Evolutionary conservation across 1,140 invertebrate genomes (phyloP), one percentile per base, ranked within the genome.

Genomic region (Drosophila sturtevanti): DNA sequence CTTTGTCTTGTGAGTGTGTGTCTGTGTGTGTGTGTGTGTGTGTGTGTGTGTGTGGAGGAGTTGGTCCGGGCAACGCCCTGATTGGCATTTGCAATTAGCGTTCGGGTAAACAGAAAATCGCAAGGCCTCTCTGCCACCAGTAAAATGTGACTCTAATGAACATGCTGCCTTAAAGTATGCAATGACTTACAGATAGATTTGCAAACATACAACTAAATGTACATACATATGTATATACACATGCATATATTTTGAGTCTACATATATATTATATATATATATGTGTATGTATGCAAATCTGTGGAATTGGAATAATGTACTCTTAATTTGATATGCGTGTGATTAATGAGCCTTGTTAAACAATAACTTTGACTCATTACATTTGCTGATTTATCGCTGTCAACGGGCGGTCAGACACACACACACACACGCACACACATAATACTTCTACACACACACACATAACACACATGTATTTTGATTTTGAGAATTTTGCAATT

Each of bases 41-140:
- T n/a, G n/a, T n/a, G n/a, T n/a, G n/a, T n/a, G n/a, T n/a, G n/a
- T 78, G 58, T 67, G 68, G 27, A 31, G 59, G 54, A 24, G 31
- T 51, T 56, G 54, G 72, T 58, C 60, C 60, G 68, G 64, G 66
- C 65, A 69, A 62, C 63, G 51, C 73, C 78, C 82, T 90, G 89
- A 90, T 90, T 90, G 89, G 77, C 89, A 90, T 90, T 90, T 85
- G 89, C 84, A 90, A 90, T 90, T 90, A 90, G 89, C 75, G 80
- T 79, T 72, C 77, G 81, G 73, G 89, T 81, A 90, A 90, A 90
- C 68, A 90, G 52, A 67, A 35, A 73, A 84, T 72, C 65, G 77
- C 54, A 64, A 67, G 66, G 79, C 63, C 76, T 31, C 27, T 31
- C 61, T 63, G 54, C 54, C 55, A 48, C 35, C 62, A 48, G 37